A percentile compares a stretch with the other conserved stretches of the same genome.
Conservation (phyloP, 2,888 invertebrate genomes). For the Apamea anceps region DNA sequence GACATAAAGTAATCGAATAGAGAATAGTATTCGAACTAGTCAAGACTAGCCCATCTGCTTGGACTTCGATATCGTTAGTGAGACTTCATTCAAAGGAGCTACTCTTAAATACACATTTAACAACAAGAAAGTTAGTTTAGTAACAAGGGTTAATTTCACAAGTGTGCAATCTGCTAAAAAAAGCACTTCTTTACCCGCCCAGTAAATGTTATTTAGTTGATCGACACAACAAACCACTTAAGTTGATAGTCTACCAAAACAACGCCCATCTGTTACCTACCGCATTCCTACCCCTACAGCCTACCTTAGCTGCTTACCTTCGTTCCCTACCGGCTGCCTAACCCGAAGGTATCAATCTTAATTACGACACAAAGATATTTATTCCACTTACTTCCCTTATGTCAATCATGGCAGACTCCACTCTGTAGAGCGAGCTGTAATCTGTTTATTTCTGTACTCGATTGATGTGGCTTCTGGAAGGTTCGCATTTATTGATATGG, state of each 20-base stretch:
- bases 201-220: constrained; percentile 10
- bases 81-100: background rate
- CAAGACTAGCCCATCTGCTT: background rate
- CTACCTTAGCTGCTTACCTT: constrained; percentile 2
- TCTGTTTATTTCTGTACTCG: constrained; percentile 37
- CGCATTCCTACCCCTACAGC: background rate
- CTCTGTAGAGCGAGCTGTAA: constrained; percentile 24
- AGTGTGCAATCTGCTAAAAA: background rate
- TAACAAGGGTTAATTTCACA: background rate
- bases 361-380: constrained; percentile 71
- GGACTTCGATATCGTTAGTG: background rate
- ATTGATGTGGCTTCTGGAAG: constrained; percentile 15
- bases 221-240: constrained; percentile 44
- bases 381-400: constrained; percentile 29
- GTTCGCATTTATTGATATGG: constrained; percentile 9
- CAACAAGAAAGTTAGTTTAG: background rate
- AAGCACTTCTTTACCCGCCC: background rate
- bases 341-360: constrained; percentile 68
- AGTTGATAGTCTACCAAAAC: constrained; percentile 25
- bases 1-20: background rate
- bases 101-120: background rate
- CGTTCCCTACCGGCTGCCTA: background rate
- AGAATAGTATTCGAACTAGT: background rate
- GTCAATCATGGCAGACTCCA: constrained; percentile 48
- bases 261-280: constrained; percentile 7